Conservation (phyloP, 2,797 vertebrate species). For the Cossypha dichroa region DNA sequence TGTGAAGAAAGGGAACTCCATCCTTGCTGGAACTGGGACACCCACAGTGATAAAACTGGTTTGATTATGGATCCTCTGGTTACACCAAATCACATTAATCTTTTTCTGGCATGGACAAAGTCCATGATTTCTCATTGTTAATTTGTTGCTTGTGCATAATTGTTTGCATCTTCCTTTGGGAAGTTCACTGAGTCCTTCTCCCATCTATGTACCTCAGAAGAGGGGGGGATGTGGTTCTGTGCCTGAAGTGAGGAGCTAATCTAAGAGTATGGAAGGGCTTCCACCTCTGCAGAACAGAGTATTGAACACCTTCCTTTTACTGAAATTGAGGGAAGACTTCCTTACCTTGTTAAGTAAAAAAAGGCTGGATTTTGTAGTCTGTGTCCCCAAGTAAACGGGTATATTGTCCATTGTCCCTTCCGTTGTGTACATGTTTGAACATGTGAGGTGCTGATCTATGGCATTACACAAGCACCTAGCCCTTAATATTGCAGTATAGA, state of each 20-base stretch:
- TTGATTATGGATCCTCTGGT: not conserved
- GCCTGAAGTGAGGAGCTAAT: not conserved
- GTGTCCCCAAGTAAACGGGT: not conserved
- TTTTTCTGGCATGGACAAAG: not conserved
- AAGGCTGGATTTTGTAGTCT: not conserved
- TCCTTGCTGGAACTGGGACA: not conserved
- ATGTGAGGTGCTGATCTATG: not conserved
- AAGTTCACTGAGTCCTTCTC: not conserved
- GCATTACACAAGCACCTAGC: not conserved
- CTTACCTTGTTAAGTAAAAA: not conserved
- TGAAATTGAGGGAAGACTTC: not conserved
- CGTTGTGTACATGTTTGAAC: not conserved
- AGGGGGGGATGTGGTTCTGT: not conserved
- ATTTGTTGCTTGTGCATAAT: not conserved
- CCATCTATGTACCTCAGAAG: accelerated
- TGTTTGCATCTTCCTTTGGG: not conserved
- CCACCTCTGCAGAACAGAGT: not conserved
- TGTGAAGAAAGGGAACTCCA: not conserved
- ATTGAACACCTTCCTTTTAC: not conserved
- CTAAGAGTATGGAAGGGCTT: not conserved
- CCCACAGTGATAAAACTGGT: not conserved
- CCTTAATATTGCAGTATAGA: not conserved
- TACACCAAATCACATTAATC: not conserved
- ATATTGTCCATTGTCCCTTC: not conserved
- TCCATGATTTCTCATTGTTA: not conserved